phyloP scores from a whole-genome alignment of 2,113 vertebrate genomes.

The Coracopsis vasa region DNA sequence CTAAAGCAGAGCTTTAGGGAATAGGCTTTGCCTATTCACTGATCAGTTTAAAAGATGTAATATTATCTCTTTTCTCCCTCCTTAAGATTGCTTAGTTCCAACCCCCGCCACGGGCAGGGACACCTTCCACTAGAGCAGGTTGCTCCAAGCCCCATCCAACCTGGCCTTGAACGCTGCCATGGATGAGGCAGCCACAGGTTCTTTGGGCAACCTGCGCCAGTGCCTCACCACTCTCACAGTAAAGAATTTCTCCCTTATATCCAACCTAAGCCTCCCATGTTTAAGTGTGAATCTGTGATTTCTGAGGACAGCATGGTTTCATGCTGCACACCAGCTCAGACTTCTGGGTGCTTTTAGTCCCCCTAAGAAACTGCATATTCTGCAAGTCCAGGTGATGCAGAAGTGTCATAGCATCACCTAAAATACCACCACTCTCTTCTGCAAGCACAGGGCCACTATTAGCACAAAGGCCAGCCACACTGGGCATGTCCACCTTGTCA shows the following conservation, averaged over 20 bases:
- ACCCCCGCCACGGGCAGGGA: neutral
- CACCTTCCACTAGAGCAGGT: neutral
- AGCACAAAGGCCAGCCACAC: neutral
- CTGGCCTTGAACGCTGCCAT: neutral
- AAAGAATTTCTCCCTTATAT: neutral
- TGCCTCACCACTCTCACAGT: neutral
- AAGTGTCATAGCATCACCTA: fast-evolving
- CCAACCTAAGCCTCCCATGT: neutral
- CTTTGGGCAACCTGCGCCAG: neutral
- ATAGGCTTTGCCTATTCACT: neutral
- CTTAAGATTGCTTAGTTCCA: neutral
- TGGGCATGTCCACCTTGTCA: neutral
- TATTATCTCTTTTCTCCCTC: neutral
- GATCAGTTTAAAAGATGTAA: neutral
- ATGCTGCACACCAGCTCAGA: fast-evolving
- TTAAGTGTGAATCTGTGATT: neutral
- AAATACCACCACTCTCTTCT: neutral
- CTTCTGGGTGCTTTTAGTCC: neutral
- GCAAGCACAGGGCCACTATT: neutral
- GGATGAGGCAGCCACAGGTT: neutral
- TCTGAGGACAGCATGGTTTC: neutral
- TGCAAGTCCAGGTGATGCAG: neutral
- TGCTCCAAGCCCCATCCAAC: neutral
- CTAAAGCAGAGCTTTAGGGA: neutral
- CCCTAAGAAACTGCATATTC: neutral